phyloP scores from a whole-genome alignment of 2,113 vertebrate species.

The Pterophyllum scalare region DNA sequence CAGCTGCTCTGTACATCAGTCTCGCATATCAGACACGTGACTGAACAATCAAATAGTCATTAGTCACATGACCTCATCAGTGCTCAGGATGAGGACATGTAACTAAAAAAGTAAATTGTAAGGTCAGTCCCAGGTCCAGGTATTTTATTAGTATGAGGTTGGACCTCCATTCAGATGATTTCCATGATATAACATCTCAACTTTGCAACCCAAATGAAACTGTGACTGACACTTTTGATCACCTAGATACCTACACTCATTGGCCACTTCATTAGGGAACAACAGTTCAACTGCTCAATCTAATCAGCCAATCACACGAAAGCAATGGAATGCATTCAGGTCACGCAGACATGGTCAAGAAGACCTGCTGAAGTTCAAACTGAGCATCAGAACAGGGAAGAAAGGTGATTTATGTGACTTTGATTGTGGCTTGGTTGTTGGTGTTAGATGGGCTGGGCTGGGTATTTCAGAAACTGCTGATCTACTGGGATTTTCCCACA shows the following conservation, averaged over 20 bases:
- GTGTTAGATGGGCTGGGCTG: background rate
- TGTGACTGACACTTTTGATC: background rate
- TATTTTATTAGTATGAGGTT: background rate
- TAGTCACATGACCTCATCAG: background rate
- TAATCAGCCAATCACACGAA: background rate
- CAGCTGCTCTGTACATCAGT: constrained; percentile 55
- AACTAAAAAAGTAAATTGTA: background rate
- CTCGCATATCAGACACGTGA: constrained; percentile 19
- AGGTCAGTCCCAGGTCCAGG: background rate
- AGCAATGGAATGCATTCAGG: background rate
- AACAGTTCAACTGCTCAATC: background rate
- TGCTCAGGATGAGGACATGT: background rate
- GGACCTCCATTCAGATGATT: background rate
- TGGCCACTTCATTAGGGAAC: background rate
- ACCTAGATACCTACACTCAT: background rate
- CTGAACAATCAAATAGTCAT: constrained; percentile 20
- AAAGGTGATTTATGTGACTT: background rate
- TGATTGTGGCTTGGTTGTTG: background rate
- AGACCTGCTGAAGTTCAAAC: constrained; percentile 1
- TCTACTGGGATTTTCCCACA: background rate
- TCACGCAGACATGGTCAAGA: background rate
- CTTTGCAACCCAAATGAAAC: background rate
- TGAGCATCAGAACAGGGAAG: background rate
- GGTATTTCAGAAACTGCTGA: background rate
- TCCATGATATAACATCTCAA: no score